These are phyloP conservation scores for Seira musarum DNA, from an alignment of 2,888 invertebrate genomes.

Conservation along the genomic window DNA sequence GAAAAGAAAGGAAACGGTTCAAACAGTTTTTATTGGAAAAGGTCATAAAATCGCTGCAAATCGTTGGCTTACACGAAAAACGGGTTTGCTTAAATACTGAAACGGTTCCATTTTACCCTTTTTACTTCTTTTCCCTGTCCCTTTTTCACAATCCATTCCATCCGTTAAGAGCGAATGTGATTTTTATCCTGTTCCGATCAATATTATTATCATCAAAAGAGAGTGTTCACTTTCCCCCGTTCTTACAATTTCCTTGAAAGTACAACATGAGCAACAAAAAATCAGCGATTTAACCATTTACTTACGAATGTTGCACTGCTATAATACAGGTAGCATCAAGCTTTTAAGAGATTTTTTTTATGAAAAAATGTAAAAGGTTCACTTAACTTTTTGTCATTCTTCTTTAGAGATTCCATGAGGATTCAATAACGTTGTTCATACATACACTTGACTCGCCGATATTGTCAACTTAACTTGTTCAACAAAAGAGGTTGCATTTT, in stretches of 20 bases:
- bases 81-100: conserved; percentile 34
- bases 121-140: conserved; percentile 18
- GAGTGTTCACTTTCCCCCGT: neutral
- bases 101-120: neutral
- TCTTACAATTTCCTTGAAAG: neutral
- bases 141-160: conserved; percentile 28
- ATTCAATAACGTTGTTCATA: conserved; percentile 39
- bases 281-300: conserved; percentile 2
- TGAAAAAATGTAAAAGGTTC: conserved; percentile 9
- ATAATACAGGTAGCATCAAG: neutral
- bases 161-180: conserved; percentile 27
- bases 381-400: conserved; percentile 21
- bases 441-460: conserved; percentile 23
- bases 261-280: conserved; percentile 6
- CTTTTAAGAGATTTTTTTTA: conserved; percentile 27
- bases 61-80: conserved; percentile 25
- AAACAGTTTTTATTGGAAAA: conserved; percentile 50
- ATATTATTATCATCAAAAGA: conserved; percentile 46
- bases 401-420: conserved; percentile 18
- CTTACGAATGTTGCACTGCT: neutral
- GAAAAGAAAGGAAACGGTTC: conserved; percentile 29
- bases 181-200: conserved; percentile 47
- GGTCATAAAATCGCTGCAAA: conserved; percentile 55
- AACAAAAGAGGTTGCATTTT: conserved; percentile 41
- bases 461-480: conserved; percentile 49